Percentiles rank a stretch among this genome's conserved stretches.
Conservation (phyloP, 2,888 invertebrate species). For the Papilio gigon region DNA sequence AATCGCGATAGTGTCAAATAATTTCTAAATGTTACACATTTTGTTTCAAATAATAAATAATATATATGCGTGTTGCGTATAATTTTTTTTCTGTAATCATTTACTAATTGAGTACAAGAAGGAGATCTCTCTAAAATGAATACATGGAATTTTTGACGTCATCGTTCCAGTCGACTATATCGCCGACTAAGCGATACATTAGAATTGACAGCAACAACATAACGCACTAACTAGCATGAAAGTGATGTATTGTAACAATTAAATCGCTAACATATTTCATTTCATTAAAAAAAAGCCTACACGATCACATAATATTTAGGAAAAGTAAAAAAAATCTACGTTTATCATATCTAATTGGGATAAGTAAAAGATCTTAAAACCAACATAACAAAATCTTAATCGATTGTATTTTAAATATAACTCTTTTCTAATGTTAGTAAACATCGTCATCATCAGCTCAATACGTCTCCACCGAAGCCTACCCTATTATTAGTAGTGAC, state of each 20-base stretch:
- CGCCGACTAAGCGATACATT: constrained; percentile 26
- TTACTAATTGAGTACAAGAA: constrained; percentile 9
- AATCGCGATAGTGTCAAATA: too few species aligned
- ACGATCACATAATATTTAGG: background rate
- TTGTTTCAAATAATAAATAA: background rate
- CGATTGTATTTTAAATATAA: too few species aligned
- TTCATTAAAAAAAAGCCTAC: background rate
- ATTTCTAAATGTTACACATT: too few species aligned
- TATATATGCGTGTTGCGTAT: background rate
- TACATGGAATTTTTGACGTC: constrained; percentile 9
- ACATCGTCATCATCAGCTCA: too few species aligned
- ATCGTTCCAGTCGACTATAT: constrained; percentile 4
- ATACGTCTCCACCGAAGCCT: too few species aligned
- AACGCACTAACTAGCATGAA: constrained; percentile 27
- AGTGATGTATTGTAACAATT: constrained; percentile 25
- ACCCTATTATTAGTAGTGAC: too few species aligned
- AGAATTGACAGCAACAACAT: constrained; percentile 34
- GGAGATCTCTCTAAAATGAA: constrained; percentile 5
- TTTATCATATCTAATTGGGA: background rate
- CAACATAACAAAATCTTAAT: background rate
- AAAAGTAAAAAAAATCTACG: background rate
- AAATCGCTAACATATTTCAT: constrained; percentile 18
- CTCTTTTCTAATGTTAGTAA: too few species aligned
- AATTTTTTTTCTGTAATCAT: background rate
- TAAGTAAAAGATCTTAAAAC: background rate